A percentile compares a stretch with the other conserved stretches of the same genome.
phyloP scores from a whole-genome alignment of 2,888 invertebrate species.

The Arge pagana region DNA sequence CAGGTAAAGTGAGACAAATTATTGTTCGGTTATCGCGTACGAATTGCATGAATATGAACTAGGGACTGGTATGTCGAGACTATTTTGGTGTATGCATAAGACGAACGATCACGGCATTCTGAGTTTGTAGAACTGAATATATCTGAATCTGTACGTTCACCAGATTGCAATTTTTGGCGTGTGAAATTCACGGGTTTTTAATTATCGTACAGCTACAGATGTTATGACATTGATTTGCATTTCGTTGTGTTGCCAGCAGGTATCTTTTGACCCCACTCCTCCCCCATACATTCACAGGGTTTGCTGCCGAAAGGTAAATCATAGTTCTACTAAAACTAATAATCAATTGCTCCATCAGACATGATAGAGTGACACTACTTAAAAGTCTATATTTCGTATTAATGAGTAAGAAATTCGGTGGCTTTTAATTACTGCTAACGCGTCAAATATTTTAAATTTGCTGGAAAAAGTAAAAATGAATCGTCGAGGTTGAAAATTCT shows the following conservation, averaged over 20 bases:
- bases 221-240: slow-evolving; percentile 41
- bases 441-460: too few relatives aligned
- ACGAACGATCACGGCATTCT: slow-evolving; percentile 2
- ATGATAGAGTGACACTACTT: slow-evolving; percentile 24
- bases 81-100: slow-evolving; percentile 38
- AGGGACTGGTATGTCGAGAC: slow-evolving; percentile 33
- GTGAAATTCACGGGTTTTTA: too few relatives aligned
- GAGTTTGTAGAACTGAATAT: slow-evolving; percentile 8
- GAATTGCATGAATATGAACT: slow-evolving; percentile 34
- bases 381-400: slow-evolving; percentile 15
- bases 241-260: slow-evolving; percentile 57
- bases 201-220: too few relatives aligned
- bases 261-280: slow-evolving; percentile 55
- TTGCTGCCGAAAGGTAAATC: slow-evolving; percentile 66
- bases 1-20: slow-evolving; percentile 64
- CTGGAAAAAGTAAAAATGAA: too few relatives aligned
- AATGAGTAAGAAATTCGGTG: slow-evolving; percentile 12
- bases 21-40: slow-evolving; percentile 5
- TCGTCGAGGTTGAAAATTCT: too few relatives aligned
- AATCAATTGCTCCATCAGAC: slow-evolving; percentile 30
- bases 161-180: slow-evolving; percentile 7
- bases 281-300: slow-evolving; percentile 61
- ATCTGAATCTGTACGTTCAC: slow-evolving; percentile 23
- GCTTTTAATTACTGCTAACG: too few relatives aligned
- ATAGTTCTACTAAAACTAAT: slow-evolving; percentile 46